These are phyloP conservation scores for Heliocidaris tuberculata DNA, from an alignment of 35 echinoderm and acorn worm genomes.

Conservation along the genomic window DNA sequence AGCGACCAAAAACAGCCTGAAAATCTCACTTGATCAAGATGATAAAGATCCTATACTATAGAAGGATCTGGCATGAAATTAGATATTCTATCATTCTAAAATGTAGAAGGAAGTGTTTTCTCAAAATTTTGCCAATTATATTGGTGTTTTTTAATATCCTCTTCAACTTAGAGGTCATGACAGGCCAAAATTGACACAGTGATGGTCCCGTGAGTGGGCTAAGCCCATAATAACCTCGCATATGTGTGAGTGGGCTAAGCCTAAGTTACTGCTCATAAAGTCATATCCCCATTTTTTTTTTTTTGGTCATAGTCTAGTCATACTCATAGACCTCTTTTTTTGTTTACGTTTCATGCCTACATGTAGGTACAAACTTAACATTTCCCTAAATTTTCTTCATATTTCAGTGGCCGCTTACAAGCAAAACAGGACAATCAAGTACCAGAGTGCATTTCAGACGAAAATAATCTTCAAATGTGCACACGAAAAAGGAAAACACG, in stretches of 20 bases:
- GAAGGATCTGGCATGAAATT: too few species aligned
- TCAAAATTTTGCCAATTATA: too few species aligned
- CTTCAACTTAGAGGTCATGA: too few species aligned
- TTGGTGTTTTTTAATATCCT: too few species aligned
- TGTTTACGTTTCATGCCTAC: not conserved
- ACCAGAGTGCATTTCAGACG: not conserved
- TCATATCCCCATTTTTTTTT: not conserved
- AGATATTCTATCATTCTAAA: too few species aligned
- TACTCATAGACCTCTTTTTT: not conserved
- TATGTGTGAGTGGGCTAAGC: not conserved
- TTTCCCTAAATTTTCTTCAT: conserved; percentile 15
- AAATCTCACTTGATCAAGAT: too few species aligned
- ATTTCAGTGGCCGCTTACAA: conserved; percentile 43
- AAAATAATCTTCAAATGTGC: conserved; percentile 46
- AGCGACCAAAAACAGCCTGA: too few species aligned
- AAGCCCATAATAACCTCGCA: not conserved
- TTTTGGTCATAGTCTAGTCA: too few species aligned
- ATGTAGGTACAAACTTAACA: not conserved
- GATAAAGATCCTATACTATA: too few species aligned
- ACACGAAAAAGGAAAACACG: conserved; percentile 51
- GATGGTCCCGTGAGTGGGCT: too few species aligned
- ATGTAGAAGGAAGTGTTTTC: too few species aligned
- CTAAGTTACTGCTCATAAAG: not conserved
- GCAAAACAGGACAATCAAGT: conserved; percentile 9
- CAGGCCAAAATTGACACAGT: too few species aligned